Base-by-base conservation (phyloP, 35 echinoderm and acorn worm genomes). In the Heliocidaris tuberculata region DNA sequence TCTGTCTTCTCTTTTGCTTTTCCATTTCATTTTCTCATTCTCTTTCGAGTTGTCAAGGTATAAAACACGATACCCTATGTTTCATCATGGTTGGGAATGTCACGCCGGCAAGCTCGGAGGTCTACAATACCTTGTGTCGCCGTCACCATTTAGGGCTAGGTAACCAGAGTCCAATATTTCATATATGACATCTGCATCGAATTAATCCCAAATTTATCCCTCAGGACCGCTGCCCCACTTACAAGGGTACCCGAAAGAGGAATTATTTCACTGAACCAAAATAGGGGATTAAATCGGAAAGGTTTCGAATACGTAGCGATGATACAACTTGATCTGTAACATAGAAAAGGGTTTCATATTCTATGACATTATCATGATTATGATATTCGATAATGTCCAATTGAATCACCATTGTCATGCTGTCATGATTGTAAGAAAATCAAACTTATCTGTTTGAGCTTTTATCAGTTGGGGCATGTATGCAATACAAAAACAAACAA, bases 201-300 rank as follows among this genome's bases (percentile, higher is more conserved):
- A 78, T 78, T 78, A 78, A 78, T 78, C 65, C 65, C 19, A 78
- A 78, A 78, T 78, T 78, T 78, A 78, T 78, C 65, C 65, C 65
- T 3, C 27, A 78, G 65, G 65, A 78, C 65, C 65, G 27, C 65
- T 78, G 65, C 65, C 65, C 65, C 65, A 78, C 65, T 78, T 78
- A 78, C 65, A 78, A 78, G 27, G 65, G 65, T 78, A 78, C 65
- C 65, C 65, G 21, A 78, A 78, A 78, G 6, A n/a, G 65, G 65
- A 78, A 78, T 78, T n/a, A 27, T 78, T 78, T 78, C 65, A 78
- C 65, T 78, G 65, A 78, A 78, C 65, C 65, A 78, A 78, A 78
- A 78, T 78, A 78, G 65, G 65, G 65, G 65, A 78, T 78, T 78
- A 78, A n/a, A 78, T 78, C 27, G 65, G 52, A 78, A n/a, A 21